These are phyloP conservation scores for Caiman crocodilus DNA, from an alignment of 2,797 vertebrate genomes.

Conservation along the genomic window DNA sequence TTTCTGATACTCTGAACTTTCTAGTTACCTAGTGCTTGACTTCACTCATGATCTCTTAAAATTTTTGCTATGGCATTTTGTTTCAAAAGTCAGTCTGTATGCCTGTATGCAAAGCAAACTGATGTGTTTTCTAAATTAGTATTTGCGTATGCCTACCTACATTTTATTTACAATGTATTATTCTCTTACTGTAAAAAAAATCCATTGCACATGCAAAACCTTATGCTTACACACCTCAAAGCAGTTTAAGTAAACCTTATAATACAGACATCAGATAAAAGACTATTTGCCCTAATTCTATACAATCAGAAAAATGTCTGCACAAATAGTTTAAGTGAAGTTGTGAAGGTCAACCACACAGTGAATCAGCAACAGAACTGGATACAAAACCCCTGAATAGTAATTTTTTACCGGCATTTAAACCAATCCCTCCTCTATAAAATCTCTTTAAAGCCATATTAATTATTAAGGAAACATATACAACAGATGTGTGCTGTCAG, in stretches of 20 bases:
- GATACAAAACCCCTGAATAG: neutral
- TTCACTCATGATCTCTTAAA: neutral
- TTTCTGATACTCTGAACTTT: neutral
- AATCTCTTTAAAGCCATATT: neutral
- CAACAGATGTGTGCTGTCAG: neutral
- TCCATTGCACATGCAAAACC: neutral
- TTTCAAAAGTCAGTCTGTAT: fast-evolving
- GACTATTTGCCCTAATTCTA: neutral
- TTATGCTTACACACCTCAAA: neutral
- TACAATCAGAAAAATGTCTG: neutral
- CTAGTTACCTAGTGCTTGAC: no score
- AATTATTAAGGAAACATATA: no score
- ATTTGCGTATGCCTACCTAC: neutral
- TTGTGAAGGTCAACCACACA: neutral
- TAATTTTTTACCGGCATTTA: neutral
- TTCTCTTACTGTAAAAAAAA: neutral
- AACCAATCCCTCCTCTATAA: neutral
- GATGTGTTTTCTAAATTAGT: neutral
- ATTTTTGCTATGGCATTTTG: fast-evolving
- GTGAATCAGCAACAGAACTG: neutral
- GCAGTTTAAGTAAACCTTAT: neutral
- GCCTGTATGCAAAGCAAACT: fast-evolving
- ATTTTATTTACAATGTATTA: neutral
- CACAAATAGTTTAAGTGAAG: neutral
- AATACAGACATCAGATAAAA: neutral